A percentile compares a stretch with the other conserved stretches of the same genome.
Conservation (phyloP, 2,113 vertebrate species). For the Stictonetta naevosa region DNA sequence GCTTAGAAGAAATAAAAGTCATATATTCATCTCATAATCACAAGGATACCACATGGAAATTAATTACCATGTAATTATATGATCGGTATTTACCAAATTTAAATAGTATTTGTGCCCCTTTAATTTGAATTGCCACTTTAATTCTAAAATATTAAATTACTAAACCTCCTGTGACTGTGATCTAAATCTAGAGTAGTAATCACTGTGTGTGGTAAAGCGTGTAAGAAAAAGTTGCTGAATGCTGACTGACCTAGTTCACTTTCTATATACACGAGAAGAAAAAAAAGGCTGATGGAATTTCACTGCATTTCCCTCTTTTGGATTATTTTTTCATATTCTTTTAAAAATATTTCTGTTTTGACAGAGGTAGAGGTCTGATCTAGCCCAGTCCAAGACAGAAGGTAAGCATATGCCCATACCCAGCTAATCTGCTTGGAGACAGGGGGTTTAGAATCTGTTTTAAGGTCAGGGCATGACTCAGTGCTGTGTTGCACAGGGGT, state of each 20-base stretch:
- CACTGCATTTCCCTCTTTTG: neutral
- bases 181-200: conserved; percentile 40
- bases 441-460: neutral
- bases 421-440: conserved; percentile 21
- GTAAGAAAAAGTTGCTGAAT: neutral
- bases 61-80: conserved; percentile 48
- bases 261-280: neutral
- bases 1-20: conserved; percentile 27
- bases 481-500: neutral
- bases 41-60: conserved; percentile 3
- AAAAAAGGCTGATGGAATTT: conserved; percentile 7
- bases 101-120: conserved; percentile 18
- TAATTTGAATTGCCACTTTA: conserved; percentile 44
- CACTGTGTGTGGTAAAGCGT: neutral
- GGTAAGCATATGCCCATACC: neutral
- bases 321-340: neutral
- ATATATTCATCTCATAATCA: conserved; percentile 35
- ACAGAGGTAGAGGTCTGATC: neutral
- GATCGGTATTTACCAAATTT: conserved; percentile 19
- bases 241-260: conserved; percentile 26
- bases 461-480: neutral
- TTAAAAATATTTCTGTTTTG: neutral
- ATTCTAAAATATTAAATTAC: conserved; percentile 57
- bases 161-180: neutral
- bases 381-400: conserved; percentile 9